phyloP scores from a whole-genome alignment of 2,888 invertebrate genomes.

The Polydesmus complanatus region DNA sequence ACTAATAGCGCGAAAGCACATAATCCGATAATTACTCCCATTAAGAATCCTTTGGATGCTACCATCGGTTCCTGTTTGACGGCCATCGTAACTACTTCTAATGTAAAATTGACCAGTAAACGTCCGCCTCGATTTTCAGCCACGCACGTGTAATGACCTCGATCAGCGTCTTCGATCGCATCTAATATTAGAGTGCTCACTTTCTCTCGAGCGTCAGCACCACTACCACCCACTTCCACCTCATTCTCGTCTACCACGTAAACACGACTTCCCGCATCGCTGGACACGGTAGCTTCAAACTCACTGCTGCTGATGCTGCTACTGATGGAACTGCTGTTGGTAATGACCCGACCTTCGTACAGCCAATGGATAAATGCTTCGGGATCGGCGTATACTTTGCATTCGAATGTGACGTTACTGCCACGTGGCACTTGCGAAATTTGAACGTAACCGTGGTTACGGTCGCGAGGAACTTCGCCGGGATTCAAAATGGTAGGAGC shows the following conservation, averaged over 20 bases:
- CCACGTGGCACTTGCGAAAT: slow-evolving; percentile 59
- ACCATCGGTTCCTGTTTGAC: slow-evolving; percentile 1
- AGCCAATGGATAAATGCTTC: slow-evolving; percentile 72
- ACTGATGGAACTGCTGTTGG: slow-evolving; percentile 36
- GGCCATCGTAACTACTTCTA: slow-evolving; percentile 44
- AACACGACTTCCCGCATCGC: background rate
- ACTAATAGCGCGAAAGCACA: slow-evolving; percentile 12
- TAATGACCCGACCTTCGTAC: slow-evolving; percentile 62
- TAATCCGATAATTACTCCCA: slow-evolving; percentile 14
- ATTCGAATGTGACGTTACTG: slow-evolving; percentile 69
- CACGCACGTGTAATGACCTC: slow-evolving; percentile 73
- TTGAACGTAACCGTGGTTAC: background rate
- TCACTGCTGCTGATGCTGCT: slow-evolving; percentile 4
- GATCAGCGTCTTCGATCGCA: slow-evolving; percentile 68
- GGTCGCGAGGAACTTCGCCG: background rate
- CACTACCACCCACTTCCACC: background rate
- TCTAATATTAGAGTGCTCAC: slow-evolving; percentile 60
- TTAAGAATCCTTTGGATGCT: slow-evolving; percentile 3
- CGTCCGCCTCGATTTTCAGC: slow-evolving; percentile 80
- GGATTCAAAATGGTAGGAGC: slow-evolving; percentile 50
- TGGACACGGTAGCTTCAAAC: slow-evolving; percentile 2
- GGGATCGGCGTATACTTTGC: slow-evolving; percentile 66
- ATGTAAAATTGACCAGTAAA: slow-evolving; percentile 75
- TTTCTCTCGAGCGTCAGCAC: slow-evolving; percentile 40
- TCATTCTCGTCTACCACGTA: slow-evolving; percentile 15